Evolutionary conservation across 2,113 vertebrate genomes (phyloP).

Genomic region (Columbina picui): DNA sequence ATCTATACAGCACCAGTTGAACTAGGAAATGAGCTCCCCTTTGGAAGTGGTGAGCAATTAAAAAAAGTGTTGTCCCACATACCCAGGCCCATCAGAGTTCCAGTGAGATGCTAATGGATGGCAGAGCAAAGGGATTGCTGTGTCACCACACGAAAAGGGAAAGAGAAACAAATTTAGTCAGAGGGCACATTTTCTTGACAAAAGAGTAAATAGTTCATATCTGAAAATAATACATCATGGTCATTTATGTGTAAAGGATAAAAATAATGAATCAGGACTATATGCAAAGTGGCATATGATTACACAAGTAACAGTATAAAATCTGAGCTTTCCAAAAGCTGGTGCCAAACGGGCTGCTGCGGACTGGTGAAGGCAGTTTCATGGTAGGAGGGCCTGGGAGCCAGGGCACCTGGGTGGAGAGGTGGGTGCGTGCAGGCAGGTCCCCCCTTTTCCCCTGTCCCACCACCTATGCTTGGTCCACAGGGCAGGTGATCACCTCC

Average conservation of each 20-base stretch:
- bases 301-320: background rate
- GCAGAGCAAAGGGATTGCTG: background rate
- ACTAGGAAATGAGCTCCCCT: background rate
- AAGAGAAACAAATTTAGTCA: background rate
- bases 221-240: background rate
- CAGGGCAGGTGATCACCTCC: background rate
- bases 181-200: background rate
- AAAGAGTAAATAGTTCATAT: rapidly evolving
- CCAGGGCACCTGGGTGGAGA: rapidly evolving
- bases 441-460: background rate
- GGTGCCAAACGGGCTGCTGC: background rate
- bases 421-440: background rate
- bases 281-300: background rate
- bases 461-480: background rate
- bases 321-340: background rate
- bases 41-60: background rate
- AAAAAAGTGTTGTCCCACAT: background rate
- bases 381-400: background rate
- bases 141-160: background rate
- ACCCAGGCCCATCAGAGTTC: background rate
- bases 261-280: background rate
- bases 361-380: background rate
- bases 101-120: background rate
- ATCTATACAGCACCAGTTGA: background rate
- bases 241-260: background rate